phyloP scores from a whole-genome alignment of 1,140 invertebrate genomes.

The Pemphigus obesinymphae region DNA sequence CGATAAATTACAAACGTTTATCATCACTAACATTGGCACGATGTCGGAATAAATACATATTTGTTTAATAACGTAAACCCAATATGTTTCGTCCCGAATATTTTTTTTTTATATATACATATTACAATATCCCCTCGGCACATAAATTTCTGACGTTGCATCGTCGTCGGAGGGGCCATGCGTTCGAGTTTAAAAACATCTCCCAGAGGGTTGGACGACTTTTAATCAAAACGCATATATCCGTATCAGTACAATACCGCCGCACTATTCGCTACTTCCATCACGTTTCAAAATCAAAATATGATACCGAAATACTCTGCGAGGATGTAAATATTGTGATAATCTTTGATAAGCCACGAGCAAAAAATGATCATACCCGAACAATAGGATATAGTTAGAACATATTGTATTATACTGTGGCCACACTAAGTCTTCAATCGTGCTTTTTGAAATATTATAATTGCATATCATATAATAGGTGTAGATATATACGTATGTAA shows the following conservation, averaged over 20 bases:
- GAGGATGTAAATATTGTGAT: no score
- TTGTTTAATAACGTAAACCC: slow-evolving; percentile 8
- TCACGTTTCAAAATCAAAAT: neutral
- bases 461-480: no score
- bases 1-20: slow-evolving; percentile 3
- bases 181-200: neutral
- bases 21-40: neutral
- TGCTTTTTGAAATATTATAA: neutral
- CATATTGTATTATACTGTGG: no score
- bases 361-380: neutral
- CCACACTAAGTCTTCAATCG: no score
- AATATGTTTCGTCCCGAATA: neutral
- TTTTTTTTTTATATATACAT: neutral
- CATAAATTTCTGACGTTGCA: slow-evolving; percentile 1
- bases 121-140: neutral
- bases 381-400: no score
- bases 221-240: slow-evolving; percentile 11
- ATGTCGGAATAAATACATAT: slow-evolving; percentile 7
- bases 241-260: neutral
- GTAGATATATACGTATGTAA: no score
- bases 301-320: neutral
- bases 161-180: neutral
- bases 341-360: neutral
- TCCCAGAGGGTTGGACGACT: neutral
- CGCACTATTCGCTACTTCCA: neutral